Percentiles rank a stretch among this genome's conserved stretches.
phyloP scores from a whole-genome alignment of 2,113 vertebrate species.

The Asarcornis scutulata region DNA sequence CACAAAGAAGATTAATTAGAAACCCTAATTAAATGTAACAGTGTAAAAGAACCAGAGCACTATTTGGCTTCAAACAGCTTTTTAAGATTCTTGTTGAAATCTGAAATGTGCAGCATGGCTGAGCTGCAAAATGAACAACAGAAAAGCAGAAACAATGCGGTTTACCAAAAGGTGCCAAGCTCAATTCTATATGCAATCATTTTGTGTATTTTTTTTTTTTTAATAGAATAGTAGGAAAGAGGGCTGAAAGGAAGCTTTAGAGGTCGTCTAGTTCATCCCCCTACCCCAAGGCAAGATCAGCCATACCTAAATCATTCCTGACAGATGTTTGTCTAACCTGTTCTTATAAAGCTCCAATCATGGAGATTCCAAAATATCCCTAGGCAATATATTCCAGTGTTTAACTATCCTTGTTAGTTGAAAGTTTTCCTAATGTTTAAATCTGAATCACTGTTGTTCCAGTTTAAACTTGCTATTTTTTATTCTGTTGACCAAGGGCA shows the following conservation, averaged over 20 bases:
- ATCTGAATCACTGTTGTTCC: neutral
- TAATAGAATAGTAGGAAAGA: conserved; percentile 14
- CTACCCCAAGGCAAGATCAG: conserved; percentile 66
- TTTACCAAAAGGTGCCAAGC: conserved; percentile 43
- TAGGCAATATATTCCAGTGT: conserved; percentile 39
- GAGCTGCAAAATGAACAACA: neutral
- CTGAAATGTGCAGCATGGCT: conserved; percentile 6
- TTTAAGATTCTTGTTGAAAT: conserved; percentile 31
- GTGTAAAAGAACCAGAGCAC: conserved; percentile 40
- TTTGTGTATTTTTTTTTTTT: conserved; percentile 26
- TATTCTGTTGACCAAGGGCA: neutral
- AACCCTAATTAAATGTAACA: conserved; percentile 71
- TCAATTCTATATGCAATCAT: conserved; percentile 14
- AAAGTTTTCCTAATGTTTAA: conserved; percentile 50
- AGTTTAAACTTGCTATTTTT: neutral
- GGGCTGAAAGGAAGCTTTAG: conserved; percentile 56
- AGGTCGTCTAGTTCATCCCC: conserved; percentile 54
- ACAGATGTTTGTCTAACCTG: conserved; percentile 74
- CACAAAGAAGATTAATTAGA: conserved; percentile 72
- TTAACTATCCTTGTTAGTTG: conserved; percentile 42
- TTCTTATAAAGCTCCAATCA: conserved; percentile 58
- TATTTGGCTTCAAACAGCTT: conserved; percentile 53
- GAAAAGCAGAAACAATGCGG: conserved; percentile 32
- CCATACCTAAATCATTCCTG: conserved; percentile 68
- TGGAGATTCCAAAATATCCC: conserved; percentile 45